A percentile compares a stretch with the other conserved stretches of the same genome.
phyloP scores from a whole-genome alignment of 1,140 invertebrate genomes.

The Odontomachus brunneus region DNA sequence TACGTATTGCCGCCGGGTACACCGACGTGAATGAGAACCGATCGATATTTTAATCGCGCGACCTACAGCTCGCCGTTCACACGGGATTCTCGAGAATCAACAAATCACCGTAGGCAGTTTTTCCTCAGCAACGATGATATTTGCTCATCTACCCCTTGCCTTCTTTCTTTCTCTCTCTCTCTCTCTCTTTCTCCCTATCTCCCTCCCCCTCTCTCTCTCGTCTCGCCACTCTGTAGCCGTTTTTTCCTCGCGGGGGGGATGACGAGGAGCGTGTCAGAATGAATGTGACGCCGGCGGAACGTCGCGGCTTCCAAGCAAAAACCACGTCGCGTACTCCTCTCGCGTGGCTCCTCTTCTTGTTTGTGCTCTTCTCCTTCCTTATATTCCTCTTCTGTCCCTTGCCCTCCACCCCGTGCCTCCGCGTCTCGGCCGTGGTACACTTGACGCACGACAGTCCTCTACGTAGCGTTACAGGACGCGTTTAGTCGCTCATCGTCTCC shows the following conservation, averaged over 20 bases:
- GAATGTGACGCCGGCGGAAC: slow-evolving; percentile 79
- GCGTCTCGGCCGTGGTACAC: slow-evolving; percentile 67
- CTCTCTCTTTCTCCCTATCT: too few relatives aligned
- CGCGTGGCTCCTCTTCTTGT: slow-evolving; percentile 76
- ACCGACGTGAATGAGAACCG: background rate
- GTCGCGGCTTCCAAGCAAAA: slow-evolving; percentile 77
- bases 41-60: background rate
- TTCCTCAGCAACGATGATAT: slow-evolving; percentile 43
- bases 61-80: background rate
- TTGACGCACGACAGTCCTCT: slow-evolving; percentile 70
- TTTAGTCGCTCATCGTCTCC: slow-evolving; percentile 62
- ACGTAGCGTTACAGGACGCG: slow-evolving; percentile 62
- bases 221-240: slow-evolving; percentile 36
- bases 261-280: slow-evolving; percentile 76
- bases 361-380: slow-evolving; percentile 60
- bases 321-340: slow-evolving; percentile 72
- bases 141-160: slow-evolving; percentile 14
- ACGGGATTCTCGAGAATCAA: slow-evolving; percentile 17
- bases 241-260: slow-evolving; percentile 56
- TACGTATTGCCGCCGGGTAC: background rate
- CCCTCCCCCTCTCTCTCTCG: too few relatives aligned
- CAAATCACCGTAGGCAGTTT: slow-evolving; percentile 22
- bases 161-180: too few relatives aligned
- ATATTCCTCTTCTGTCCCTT: slow-evolving; percentile 49
- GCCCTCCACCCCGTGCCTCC: slow-evolving; percentile 44